Percentiles rank a stretch among this genome's conserved stretches.
These are phyloP conservation scores for Montipora capricornis DNA, from an alignment of 64 coral and sea anemone species.

Conservation along the genomic window DNA sequence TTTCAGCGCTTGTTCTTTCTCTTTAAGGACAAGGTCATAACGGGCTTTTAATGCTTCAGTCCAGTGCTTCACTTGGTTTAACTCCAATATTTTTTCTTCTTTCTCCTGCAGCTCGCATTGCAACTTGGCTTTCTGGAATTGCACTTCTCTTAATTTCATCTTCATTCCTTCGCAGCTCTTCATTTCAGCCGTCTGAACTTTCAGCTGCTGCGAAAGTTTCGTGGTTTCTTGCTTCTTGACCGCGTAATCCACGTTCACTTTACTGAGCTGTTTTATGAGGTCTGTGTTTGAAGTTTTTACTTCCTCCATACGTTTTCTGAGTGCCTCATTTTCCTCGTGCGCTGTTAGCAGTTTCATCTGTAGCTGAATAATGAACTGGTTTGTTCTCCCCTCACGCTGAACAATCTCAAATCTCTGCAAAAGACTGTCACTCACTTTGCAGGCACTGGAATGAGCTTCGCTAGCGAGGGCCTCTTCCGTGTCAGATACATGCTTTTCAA, in stretches of 20 bases:
- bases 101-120: constrained; percentile 58
- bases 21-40: constrained; percentile 67
- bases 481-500: constrained; percentile 47
- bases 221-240: constrained; percentile 38
- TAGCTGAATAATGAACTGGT: constrained; percentile 66
- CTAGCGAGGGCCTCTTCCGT: constrained; percentile 38
- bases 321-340: constrained; percentile 51
- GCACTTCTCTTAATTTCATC: constrained; percentile 31
- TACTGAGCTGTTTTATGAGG: background rate
- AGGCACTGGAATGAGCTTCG: constrained; percentile 19
- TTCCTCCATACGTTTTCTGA: constrained; percentile 17
- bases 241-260: constrained; percentile 56
- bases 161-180: constrained; percentile 37
- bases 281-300: background rate
- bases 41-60: constrained; percentile 80
- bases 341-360: constrained; percentile 56
- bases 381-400: constrained; percentile 22
- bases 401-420: constrained; percentile 24
- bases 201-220: constrained; percentile 15
- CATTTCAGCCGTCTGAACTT: constrained; percentile 28
- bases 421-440: constrained; percentile 29
- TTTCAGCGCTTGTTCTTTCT: constrained; percentile 76
- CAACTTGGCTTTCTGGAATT: constrained; percentile 34
- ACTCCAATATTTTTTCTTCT: constrained; percentile 35
- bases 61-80: constrained; percentile 80